Percentiles rank a stretch among this genome's conserved stretches.
Conservation (phyloP, 2,797 vertebrate species). For the Hypotaenidia philippensis region DNA sequence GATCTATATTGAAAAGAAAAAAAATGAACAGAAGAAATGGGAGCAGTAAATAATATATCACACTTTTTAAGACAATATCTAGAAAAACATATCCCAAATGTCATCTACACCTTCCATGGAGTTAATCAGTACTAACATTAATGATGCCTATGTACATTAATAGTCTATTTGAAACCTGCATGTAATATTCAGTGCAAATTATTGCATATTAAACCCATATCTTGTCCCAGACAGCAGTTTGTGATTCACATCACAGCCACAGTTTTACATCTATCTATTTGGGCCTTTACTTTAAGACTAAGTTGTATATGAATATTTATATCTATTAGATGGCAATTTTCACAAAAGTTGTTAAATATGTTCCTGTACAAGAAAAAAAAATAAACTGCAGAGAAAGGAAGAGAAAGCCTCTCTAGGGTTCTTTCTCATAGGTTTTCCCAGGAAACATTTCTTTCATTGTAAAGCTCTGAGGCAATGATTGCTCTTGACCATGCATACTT, state of each 20-base stretch:
- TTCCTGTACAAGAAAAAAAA: not conserved
- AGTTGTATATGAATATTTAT: not conserved
- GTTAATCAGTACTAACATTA: not conserved
- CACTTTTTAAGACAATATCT: not conserved
- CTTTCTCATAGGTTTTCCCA: not conserved
- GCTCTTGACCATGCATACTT: not conserved
- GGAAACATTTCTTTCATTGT: not conserved
- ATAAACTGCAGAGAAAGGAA: not conserved
- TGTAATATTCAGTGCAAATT: not conserved
- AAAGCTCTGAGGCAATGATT: not conserved
- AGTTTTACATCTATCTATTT: not conserved
- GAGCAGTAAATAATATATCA: not conserved
- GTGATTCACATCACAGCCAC: not conserved
- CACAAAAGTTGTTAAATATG: not conserved
- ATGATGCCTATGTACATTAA: not conserved
- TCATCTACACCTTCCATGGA: not conserved
- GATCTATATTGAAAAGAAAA: conserved; percentile 81
- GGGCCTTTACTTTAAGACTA: not conserved
- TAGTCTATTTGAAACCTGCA: not conserved
- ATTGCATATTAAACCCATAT: not conserved
- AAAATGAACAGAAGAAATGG: not conserved
- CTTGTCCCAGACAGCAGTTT: not conserved
- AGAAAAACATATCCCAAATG: not conserved
- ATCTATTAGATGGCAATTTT: not conserved
- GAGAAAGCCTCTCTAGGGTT: not conserved